phyloP scores from a whole-genome alignment of 2,797 vertebrate genomes.

The Sciurus carolinensis region DNA sequence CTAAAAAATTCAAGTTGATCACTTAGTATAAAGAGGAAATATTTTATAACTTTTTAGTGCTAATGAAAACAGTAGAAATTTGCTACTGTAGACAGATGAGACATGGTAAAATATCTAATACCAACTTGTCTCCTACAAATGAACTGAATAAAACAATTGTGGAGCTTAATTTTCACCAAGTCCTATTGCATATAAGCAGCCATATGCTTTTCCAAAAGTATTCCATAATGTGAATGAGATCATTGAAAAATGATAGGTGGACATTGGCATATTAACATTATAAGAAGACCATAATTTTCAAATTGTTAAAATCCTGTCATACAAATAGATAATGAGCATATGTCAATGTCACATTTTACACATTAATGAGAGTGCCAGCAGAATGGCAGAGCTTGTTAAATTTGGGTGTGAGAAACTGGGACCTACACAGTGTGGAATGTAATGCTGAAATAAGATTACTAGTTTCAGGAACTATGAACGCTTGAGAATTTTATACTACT shows the following conservation, averaged over 20 bases:
- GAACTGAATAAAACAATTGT: not conserved
- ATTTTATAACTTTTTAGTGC: not conserved
- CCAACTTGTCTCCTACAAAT: not conserved
- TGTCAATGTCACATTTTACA: constrained; percentile 74
- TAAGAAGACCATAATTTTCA: constrained; percentile 11
- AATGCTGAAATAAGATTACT: constrained; percentile 31
- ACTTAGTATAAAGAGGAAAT: not conserved
- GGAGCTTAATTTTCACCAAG: not conserved
- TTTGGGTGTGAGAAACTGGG: not conserved
- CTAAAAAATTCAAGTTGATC: not conserved
- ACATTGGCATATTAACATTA: constrained; percentile 10
- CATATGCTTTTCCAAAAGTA: not conserved
- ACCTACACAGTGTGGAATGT: not conserved
- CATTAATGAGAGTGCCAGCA: constrained; percentile 59
- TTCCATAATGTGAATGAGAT: not conserved
- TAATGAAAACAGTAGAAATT: constrained; percentile 29
- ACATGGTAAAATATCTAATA: not conserved
- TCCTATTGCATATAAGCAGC: not conserved
- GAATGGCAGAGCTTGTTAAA: constrained; percentile 67
- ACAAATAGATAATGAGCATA: constrained; percentile 68
- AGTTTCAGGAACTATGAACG: constrained; percentile 50
- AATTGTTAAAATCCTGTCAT: constrained; percentile 63
- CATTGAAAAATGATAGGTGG: constrained; percentile 61
- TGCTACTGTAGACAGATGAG: not conserved
- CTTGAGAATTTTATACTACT: not conserved